A percentile compares a stretch with the other conserved stretches of the same genome.
phyloP scores from a whole-genome alignment of 2,113 vertebrate species.

The Corythaixoides concolor region DNA sequence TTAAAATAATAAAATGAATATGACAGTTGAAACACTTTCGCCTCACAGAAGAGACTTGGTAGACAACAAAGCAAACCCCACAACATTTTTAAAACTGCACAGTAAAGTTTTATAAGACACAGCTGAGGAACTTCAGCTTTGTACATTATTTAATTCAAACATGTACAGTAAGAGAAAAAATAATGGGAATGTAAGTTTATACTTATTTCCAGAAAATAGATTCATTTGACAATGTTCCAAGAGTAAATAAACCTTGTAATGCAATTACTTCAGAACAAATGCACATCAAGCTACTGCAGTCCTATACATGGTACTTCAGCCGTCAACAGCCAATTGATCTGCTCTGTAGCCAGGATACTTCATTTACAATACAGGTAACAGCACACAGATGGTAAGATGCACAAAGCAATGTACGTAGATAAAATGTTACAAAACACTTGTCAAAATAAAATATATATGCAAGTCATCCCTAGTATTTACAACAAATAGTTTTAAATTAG shows the following conservation, averaged over 20 bases:
- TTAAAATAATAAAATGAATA: neutral
- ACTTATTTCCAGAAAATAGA: constrained; percentile 70
- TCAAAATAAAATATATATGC: constrained; percentile 42
- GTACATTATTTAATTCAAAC: constrained; percentile 73
- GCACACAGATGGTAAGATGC: neutral
- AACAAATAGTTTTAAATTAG: constrained; percentile 59
- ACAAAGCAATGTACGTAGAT: neutral
- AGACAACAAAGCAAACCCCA: neutral
- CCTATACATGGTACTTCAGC: constrained; percentile 37
- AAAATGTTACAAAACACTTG: constrained; percentile 49
- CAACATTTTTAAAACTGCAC: constrained; percentile 10
- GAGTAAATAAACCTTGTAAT: constrained; percentile 59
- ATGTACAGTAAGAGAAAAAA: constrained; percentile 65
- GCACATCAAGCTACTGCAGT: constrained; percentile 32
- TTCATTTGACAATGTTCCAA: constrained; percentile 33
- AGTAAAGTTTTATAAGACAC: constrained; percentile 41
- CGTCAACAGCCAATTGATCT: constrained; percentile 33
- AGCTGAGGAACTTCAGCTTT: constrained; percentile 42
- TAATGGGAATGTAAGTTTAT: constrained; percentile 68
- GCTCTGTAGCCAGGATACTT: constrained; percentile 29
- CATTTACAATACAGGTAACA: constrained; percentile 6
- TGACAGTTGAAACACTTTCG: neutral
- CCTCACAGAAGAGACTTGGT: neutral
- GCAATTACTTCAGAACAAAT: constrained; percentile 62
- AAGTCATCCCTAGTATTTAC: constrained; percentile 52